These are phyloP conservation scores for Ichneumon xanthorius DNA, from an alignment of 2,888 invertebrate species.

Conservation along the genomic window DNA sequence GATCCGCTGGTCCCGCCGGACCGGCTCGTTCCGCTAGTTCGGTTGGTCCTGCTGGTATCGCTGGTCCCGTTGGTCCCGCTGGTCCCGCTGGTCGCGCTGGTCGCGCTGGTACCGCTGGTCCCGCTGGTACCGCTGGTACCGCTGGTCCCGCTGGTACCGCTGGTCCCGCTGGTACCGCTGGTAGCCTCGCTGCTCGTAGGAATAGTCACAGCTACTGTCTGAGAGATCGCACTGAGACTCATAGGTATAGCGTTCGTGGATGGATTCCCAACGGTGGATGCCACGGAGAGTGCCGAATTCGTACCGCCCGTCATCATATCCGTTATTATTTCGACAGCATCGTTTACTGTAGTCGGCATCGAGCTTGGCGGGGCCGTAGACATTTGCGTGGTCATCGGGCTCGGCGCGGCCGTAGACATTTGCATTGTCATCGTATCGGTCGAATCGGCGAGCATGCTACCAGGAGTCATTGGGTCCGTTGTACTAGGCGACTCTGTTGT, in stretches of 20 bases:
- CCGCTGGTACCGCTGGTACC: too few species aligned
- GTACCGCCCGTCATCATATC: slow-evolving; percentile 28
- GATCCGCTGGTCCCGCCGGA: too few species aligned
- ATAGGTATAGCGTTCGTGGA: slow-evolving; percentile 39
- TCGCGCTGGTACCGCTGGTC: too few species aligned
- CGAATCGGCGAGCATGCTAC: slow-evolving; percentile 39
- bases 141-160: too few species aligned
- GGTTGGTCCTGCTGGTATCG: too few species aligned
- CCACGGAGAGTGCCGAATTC: slow-evolving; percentile 28
- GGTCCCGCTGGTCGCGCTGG: too few species aligned
- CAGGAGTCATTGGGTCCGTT: slow-evolving; percentile 66
- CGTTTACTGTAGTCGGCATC: slow-evolving; percentile 49
- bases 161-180: too few species aligned
- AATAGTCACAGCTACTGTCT: slow-evolving; percentile 56
- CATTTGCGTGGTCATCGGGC: slow-evolving; percentile 20
- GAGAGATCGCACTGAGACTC: slow-evolving; percentile 54
- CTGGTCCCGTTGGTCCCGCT: too few species aligned
- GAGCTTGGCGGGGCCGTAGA: slow-evolving; percentile 25
- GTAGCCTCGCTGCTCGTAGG: slow-evolving; percentile 38
- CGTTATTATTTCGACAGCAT: slow-evolving; percentile 52
- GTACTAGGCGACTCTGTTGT: slow-evolving; percentile 73
- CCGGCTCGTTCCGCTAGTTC: too few species aligned
- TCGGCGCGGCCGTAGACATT: slow-evolving; percentile 30
- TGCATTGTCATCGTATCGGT: neutral
- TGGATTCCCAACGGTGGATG: slow-evolving; percentile 17